Base-by-base conservation (phyloP, 2,888 invertebrate species). In the Scaptodrosophila latifasciaeformis region DNA sequence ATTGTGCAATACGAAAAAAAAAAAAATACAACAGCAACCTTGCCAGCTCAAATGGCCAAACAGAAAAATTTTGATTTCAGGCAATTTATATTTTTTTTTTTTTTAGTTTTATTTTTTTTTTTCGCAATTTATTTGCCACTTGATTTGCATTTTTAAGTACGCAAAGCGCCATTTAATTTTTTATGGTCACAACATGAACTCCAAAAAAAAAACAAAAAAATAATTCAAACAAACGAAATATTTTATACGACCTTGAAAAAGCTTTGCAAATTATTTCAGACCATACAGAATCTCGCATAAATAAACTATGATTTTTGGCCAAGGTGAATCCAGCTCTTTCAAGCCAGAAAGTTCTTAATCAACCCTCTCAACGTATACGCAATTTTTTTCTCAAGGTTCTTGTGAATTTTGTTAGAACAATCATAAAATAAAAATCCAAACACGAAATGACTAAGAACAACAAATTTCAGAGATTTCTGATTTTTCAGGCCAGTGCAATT, bases 1-100 rank as follows among this genome's bases (percentile, higher is more conserved):
- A 34, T 13, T n/a, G n/a, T n/a, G n/a, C n/a, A n/a, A n/a, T n/a
- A n/a, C n/a, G n/a, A n/a, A n/a, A n/a, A n/a, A n/a, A n/a, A n/a
- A n/a, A n/a, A n/a, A n/a, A n/a, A n/a, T n/a, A n/a, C 51, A 64
- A 65, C 52, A 63, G 65, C 65, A 65, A 35, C 13, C 12, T n/a
- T n/a, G n/a, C n/a, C n/a, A n/a, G n/a, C n/a, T n/a, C n/a, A n/a
- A n/a, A n/a, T n/a, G n/a, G n/a, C n/a, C n/a, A n/a, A n/a, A n/a
- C n/a, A n/a, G n/a, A n/a, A n/a, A n/a, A n/a, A n/a, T n/a, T n/a
- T n/a, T n/a, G n/a, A n/a, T n/a, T n/a, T n/a, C n/a, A n/a, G n/a
- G n/a, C n/a, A n/a, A n/a, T n/a, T n/a, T n/a, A n/a, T n/a, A n/a
- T n/a, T n/a, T n/a, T n/a, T n/a, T n/a, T n/a, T n/a, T n/a, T n/a